phyloP scores from a whole-genome alignment of 2,888 invertebrate species.

The Celastrina argiolus region DNA sequence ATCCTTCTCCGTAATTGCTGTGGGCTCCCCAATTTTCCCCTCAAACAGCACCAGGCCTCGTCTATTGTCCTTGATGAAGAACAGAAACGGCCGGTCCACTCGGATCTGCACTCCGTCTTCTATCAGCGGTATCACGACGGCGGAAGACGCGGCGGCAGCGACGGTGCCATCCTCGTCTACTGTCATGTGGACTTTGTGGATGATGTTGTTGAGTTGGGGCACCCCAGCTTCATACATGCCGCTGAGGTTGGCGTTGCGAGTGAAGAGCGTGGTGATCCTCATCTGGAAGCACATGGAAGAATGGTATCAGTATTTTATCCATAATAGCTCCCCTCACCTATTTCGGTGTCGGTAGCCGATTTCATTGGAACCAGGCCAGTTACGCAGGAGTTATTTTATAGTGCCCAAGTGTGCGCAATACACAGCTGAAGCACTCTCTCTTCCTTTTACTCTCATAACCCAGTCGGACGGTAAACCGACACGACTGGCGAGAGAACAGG shows the following conservation, averaged over 20 bases:
- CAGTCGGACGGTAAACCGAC: too few species aligned
- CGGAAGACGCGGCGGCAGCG: constrained; percentile 80
- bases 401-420: too few species aligned
- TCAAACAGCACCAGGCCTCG: constrained; percentile 79
- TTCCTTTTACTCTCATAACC: too few species aligned
- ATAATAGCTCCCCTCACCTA: too few species aligned
- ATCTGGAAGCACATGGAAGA: too few species aligned
- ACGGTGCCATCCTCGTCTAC: constrained; percentile 82
- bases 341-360: not conserved
- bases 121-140: constrained; percentile 79
- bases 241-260: constrained; percentile 73
- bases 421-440: too few species aligned
- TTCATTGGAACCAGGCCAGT: too few species aligned
- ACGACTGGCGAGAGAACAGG: too few species aligned
- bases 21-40: constrained; percentile 78
- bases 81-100: constrained; percentile 81
- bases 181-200: constrained; percentile 81
- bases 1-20: constrained; percentile 36
- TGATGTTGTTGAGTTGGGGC: constrained; percentile 71
- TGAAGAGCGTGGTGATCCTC: constrained; percentile 77
- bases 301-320: too few species aligned
- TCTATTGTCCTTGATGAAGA: constrained; percentile 79
- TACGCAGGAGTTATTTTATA: too few species aligned
- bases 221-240: constrained; percentile 65
- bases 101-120: constrained; percentile 70